These are phyloP conservation scores for Daktulosphaira vitifoliae DNA, from an alignment of 1,140 invertebrate species.

Conservation along the genomic window DNA sequence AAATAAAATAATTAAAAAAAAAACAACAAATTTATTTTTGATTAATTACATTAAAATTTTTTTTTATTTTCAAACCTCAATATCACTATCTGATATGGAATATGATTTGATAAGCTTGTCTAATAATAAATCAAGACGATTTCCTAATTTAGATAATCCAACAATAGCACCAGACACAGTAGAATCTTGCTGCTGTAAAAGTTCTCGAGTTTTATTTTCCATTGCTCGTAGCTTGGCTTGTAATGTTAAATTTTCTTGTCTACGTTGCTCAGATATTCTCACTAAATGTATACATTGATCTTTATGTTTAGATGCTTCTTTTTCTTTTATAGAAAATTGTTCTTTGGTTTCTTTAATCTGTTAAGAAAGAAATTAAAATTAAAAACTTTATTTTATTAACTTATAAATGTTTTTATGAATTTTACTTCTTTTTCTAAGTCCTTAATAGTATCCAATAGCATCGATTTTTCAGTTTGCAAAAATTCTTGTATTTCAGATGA, in stretches of 20 bases:
- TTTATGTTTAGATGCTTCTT: conserved; percentile 55
- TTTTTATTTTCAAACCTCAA: conserved; percentile 62
- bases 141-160: conserved; percentile 58
- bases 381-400: neutral
- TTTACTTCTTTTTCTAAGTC: conserved; percentile 61
- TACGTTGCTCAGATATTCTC: conserved; percentile 66
- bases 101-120: conserved; percentile 55
- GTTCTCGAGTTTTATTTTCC: conserved; percentile 54
- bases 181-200: conserved; percentile 59
- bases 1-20: neutral
- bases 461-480: conserved; percentile 63
- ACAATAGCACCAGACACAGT: conserved; percentile 60
- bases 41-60: too few relatives aligned
- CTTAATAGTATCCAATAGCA: conserved; percentile 60
- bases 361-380: neutral
- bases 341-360: conserved; percentile 46
- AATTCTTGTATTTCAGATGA: conserved; percentile 66
- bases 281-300: conserved; percentile 70
- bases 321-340: conserved; percentile 46
- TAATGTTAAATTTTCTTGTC: conserved; percentile 57
- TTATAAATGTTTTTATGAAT: neutral
- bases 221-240: conserved; percentile 54
- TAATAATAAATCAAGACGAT: conserved; percentile 56
- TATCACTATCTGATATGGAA: conserved; percentile 62
- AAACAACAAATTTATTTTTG: too few relatives aligned